Conservation (phyloP, 2,113 vertebrate genomes). For the Rissa tridactyla region DNA sequence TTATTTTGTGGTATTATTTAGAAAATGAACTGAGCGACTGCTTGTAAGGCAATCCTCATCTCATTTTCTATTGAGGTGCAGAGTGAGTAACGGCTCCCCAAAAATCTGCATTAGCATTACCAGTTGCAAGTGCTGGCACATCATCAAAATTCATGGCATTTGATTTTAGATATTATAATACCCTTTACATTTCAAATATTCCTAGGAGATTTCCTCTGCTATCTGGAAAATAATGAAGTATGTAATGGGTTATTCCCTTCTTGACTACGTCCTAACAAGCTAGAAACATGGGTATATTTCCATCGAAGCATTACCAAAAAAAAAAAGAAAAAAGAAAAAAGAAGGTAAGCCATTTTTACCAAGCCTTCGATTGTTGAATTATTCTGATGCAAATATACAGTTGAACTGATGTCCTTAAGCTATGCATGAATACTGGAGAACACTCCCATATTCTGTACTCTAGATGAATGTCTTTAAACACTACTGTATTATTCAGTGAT, state of each 20-base stretch:
- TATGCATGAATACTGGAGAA: neutral
- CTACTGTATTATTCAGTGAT: neutral
- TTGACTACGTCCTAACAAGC: neutral
- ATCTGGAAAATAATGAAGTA: constrained; percentile 53
- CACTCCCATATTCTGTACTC: neutral
- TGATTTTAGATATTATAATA: neutral
- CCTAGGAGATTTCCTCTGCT: constrained; percentile 30
- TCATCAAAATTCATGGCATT: constrained; percentile 35
- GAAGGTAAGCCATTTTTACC: neutral
- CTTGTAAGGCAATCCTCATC: neutral
- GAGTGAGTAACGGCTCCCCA: neutral
- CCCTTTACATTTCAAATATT: constrained; percentile 18
- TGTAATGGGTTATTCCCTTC: constrained; percentile 39
- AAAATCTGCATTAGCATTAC: constrained; percentile 1
- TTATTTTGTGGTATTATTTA: neutral
- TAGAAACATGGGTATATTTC: neutral
- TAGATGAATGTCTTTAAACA: neutral
- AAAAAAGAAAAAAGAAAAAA: no score
- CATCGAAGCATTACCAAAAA: neutral
- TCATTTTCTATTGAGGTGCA: neutral
- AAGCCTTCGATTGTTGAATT: neutral
- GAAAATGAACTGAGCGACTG: neutral
- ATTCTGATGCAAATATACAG: neutral
- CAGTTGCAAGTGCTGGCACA: neutral
- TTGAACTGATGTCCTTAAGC: neutral